phyloP scores from a whole-genome alignment of 2,888 invertebrate genomes.

The Miltochrista miniata region DNA sequence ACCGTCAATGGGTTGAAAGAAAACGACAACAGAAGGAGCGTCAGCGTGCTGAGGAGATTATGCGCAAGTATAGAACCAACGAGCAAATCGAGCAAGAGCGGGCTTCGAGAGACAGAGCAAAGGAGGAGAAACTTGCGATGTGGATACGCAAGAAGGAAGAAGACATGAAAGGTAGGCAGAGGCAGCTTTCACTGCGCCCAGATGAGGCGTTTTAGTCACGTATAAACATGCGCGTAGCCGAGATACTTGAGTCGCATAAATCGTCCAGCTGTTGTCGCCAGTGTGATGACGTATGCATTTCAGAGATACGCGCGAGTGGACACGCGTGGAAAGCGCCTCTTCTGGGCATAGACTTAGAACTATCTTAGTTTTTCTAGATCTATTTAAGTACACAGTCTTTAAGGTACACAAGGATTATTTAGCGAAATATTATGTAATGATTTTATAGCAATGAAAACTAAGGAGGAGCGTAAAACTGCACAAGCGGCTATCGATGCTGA shows the following conservation, averaged over 20 bases:
- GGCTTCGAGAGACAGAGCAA: slow-evolving; percentile 59
- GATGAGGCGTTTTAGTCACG: too few species aligned
- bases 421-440: background rate
- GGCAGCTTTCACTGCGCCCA: too few species aligned
- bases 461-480: slow-evolving; percentile 72
- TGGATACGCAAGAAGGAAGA: slow-evolving; percentile 85
- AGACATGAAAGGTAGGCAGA: slow-evolving; percentile 81
- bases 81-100: slow-evolving; percentile 67
- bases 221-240: too few species aligned
- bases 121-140: slow-evolving; percentile 75
- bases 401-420: background rate
- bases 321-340: too few species aligned
- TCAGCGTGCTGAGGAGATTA: slow-evolving; percentile 68
- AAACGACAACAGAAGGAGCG: slow-evolving; percentile 71
- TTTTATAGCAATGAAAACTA: slow-evolving; percentile 66
- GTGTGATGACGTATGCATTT: too few species aligned
- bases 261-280: too few species aligned
- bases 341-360: too few species aligned
- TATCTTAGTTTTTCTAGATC: too few species aligned
- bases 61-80: slow-evolving; percentile 58
- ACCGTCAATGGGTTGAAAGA: slow-evolving; percentile 79
- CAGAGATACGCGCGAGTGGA: too few species aligned
- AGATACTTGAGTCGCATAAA: too few species aligned
- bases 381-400: too few species aligned
- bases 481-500: slow-evolving; percentile 79